These are phyloP conservation scores for Ceuthmochares aereus DNA, from an alignment of 2,113 vertebrate species.

Conservation along the genomic window DNA sequence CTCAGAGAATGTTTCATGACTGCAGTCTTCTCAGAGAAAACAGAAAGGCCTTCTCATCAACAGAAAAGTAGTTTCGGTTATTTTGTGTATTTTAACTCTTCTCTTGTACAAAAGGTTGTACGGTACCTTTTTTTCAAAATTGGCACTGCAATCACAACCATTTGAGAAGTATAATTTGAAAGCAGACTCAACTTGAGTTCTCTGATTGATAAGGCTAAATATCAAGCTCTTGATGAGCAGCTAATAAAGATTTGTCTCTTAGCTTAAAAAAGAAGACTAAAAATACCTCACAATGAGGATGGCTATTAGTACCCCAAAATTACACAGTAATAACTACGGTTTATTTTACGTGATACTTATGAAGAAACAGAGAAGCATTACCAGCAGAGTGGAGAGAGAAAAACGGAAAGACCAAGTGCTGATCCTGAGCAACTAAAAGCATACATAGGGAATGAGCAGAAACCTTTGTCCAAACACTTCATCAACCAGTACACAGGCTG, in stretches of 20 bases:
- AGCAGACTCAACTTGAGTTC: background rate
- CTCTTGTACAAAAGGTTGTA: rapidly evolving
- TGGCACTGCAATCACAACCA: background rate
- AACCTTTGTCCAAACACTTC: background rate
- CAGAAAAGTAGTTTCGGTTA: background rate
- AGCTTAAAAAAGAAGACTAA: background rate
- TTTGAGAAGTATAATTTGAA: background rate
- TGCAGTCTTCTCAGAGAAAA: background rate
- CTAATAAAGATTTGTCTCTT: background rate
- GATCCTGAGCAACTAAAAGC: background rate
- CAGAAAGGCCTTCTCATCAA: background rate
- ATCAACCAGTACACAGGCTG: background rate
- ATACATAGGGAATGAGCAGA: background rate
- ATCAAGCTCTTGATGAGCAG: background rate
- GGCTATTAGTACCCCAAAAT: background rate
- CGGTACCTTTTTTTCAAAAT: background rate
- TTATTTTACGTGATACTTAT: background rate
- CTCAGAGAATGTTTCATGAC: background rate
- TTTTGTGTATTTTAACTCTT: background rate
- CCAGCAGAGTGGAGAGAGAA: background rate
- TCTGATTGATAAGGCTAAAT: background rate
- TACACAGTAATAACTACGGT: background rate
- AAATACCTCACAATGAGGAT: background rate
- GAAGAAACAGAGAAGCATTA: background rate
- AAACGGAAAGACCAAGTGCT: background rate